Percentiles rank a stretch among this genome's conserved stretches.
Conservation (phyloP, 2,113 vertebrate species). For the Carollia perspicillata region DNA sequence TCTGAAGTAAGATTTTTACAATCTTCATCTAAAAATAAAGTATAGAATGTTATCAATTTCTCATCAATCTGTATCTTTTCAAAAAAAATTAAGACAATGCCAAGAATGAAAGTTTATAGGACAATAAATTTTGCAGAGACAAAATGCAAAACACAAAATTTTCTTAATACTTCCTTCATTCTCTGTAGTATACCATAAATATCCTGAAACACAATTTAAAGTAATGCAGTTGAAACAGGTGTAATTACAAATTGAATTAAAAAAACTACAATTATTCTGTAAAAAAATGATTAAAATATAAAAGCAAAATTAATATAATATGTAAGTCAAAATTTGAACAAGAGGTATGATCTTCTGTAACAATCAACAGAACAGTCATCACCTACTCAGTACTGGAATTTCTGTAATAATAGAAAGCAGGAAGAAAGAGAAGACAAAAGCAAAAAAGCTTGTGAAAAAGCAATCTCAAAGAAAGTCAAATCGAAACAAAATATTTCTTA, state of each 20-base stretch:
- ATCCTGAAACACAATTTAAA: neutral
- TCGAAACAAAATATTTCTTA: neutral
- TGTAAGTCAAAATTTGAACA: neutral
- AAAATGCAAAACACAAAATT: neutral
- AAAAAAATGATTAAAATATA: neutral
- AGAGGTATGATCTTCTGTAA: neutral
- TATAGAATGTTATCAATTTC: neutral
- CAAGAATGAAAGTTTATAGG: neutral
- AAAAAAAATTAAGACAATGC: neutral
- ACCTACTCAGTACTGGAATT: neutral
- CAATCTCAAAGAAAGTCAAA: neutral
- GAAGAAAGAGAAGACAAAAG: neutral
- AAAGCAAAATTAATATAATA: neutral
- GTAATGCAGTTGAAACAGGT: neutral
- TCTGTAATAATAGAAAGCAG: neutral
- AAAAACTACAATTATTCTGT: neutral
- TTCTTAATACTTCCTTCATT: neutral
- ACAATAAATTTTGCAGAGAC: neutral
- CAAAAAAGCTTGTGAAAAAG: neutral
- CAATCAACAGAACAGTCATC: neutral
- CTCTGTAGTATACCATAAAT: neutral
- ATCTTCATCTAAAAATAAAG: conserved; percentile 58
- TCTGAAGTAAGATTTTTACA: conserved; percentile 66
- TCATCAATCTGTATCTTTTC: neutral
- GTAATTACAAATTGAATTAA: neutral